Conservation (phyloP, 1,140 invertebrate species). For the Drosophila paulistorum region DNA sequence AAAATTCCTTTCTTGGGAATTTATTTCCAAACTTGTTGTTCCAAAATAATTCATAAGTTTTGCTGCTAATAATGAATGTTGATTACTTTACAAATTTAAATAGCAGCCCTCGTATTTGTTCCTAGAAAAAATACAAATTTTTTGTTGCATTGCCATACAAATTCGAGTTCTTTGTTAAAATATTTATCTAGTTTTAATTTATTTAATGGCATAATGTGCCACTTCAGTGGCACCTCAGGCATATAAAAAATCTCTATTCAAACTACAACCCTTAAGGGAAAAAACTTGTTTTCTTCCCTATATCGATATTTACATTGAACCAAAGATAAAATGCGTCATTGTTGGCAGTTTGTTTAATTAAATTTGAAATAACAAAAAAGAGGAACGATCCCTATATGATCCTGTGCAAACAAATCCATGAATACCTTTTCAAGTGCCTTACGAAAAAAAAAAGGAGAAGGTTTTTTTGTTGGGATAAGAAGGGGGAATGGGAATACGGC, state of each 20-base stretch:
- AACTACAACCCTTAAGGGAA: slow-evolving; percentile 29
- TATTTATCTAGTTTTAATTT: slow-evolving; percentile 49
- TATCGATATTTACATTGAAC: slow-evolving; percentile 16
- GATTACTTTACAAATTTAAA: too few species aligned
- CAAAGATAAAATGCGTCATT: slow-evolving; percentile 45
- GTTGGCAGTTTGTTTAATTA: slow-evolving; percentile 73
- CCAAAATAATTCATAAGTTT: too few species aligned
- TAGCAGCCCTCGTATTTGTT: too few species aligned
- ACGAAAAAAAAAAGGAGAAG: slow-evolving; percentile 34
- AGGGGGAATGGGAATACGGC: slow-evolving; percentile 26
- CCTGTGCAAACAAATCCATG: slow-evolving; percentile 47
- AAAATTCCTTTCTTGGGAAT: too few species aligned
- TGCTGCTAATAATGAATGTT: too few species aligned
- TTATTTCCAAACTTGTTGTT: too few species aligned
- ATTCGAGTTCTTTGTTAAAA: slow-evolving; percentile 15
- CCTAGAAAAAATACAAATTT: background rate
- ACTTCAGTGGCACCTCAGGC: slow-evolving; percentile 41
- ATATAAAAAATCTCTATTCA: slow-evolving; percentile 23
- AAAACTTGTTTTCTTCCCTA: slow-evolving; percentile 29
- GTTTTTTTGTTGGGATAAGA: slow-evolving; percentile 26
- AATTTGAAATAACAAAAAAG: slow-evolving; percentile 61
- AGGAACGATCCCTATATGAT: slow-evolving; percentile 31
- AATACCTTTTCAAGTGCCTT: slow-evolving; percentile 62
- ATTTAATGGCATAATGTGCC: slow-evolving; percentile 51
- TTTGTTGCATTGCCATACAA: background rate